Evolutionary conservation across 2,797 vertebrate genomes (phyloP), one percentile per base, ranked within the genome.

Genomic region (Karalla daura): DNA sequence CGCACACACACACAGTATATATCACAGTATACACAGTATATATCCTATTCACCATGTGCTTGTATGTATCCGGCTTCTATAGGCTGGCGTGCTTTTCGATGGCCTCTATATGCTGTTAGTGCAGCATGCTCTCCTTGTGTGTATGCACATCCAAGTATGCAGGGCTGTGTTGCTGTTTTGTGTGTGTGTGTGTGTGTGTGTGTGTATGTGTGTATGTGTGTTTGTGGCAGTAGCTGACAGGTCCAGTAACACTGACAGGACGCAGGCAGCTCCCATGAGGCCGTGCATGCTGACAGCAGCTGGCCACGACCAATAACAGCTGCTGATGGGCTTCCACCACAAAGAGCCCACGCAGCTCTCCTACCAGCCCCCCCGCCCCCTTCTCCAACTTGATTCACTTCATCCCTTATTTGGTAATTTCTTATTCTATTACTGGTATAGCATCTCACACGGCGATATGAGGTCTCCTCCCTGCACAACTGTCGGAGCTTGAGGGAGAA

Each of bases 231-330:
- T 49, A 86, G 81, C 85, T 91, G 91, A 93, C 91, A 88, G 80
- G 83, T 88, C 83, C 83, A 64, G 86, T 87, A 70, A 60, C 59
- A 54, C 75, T 89, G 90, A 91, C 89, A 86, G 85, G 78, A 84
- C 50, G 63, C 83, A 84, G 79, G 67, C 71, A 58, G 32, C 63
- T 89, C 92, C 91, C 86, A 83, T 40, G 87, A 89, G 87, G 64
- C 68, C 8, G 2, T 77, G 75, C 70, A 80, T 73, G 77, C 83
- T 78, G 88, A 88, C 91, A 91, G 88, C 84, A 85, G 80, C 85
- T 86, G 84, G 84, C 79, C 75, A 56, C 70, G 65, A 81, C 58
- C 70, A 85, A 70, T 60, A 82, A 51, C 85, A 86, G 77, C 84
- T 81, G 80, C 76, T 74, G 78, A 82, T 51, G 71, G 37, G 63